Conservation (phyloP, 1,140 invertebrate genomes). For the Neoseiulus cucumeris region DNA sequence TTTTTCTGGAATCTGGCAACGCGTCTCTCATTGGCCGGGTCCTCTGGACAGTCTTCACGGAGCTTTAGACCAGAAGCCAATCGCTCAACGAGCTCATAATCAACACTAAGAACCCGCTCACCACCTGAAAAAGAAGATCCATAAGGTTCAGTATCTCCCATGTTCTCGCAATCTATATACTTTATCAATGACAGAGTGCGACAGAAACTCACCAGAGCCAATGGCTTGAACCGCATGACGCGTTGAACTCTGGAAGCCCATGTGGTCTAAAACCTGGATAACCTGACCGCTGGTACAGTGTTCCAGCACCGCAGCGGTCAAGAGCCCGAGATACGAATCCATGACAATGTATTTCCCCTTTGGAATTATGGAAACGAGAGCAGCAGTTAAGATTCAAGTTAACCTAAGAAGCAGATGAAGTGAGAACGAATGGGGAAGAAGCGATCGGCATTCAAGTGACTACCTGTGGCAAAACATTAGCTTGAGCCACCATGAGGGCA, state of each 20-base stretch:
- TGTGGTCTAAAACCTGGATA: constrained; percentile 43
- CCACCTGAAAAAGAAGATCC: background rate
- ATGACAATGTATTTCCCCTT: constrained; percentile 59
- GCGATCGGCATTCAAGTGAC: no score
- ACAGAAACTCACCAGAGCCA: background rate
- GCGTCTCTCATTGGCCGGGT: background rate
- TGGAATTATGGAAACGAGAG: background rate
- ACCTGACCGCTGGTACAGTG: constrained; percentile 41
- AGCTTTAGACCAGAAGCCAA: background rate
- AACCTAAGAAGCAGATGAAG: no score
- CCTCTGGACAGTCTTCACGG: background rate
- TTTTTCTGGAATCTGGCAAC: constrained; percentile 5
- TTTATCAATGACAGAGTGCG: no score
- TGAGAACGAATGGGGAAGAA: no score
- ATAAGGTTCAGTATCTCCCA: no score
- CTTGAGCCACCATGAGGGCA: background rate
- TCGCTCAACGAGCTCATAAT: background rate
- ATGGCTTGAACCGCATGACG: background rate
- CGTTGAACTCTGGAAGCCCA: background rate
- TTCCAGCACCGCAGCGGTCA: constrained; percentile 54
- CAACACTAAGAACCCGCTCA: background rate
- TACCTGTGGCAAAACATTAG: background rate
- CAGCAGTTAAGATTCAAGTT: no score
- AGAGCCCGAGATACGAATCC: constrained; percentile 61
- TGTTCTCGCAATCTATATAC: no score